Evolutionary conservation across 2,888 invertebrate species (phyloP).

Genomic region (Tinea pellionella): DNA sequence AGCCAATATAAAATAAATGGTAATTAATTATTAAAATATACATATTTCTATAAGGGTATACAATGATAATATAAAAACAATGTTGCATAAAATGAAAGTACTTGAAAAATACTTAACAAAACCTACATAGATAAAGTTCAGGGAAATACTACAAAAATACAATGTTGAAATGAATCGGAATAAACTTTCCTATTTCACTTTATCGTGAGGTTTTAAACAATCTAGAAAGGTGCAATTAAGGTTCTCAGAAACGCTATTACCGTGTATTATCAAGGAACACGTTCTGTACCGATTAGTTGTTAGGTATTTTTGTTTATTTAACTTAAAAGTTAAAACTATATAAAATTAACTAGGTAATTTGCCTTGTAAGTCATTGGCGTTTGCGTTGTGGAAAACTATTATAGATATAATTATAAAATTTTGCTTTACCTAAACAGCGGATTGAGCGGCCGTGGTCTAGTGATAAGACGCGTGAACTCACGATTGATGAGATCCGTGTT

Average conservation of each 20-base stretch:
- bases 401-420: background rate
- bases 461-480: too few species aligned
- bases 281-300: constrained; percentile 3
- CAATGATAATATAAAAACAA: too few species aligned
- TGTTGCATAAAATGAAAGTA: too few species aligned
- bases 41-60: too few species aligned
- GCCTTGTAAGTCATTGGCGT: constrained; percentile 5
- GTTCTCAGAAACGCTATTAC: constrained; percentile 15
- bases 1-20: too few species aligned
- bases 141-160: background rate
- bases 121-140: background rate
- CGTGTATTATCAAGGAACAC: constrained; percentile 11
- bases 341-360: constrained; percentile 10
- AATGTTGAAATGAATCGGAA: background rate
- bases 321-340: background rate
- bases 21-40: too few species aligned
- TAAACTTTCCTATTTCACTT: constrained; percentile 1
- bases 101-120: background rate
- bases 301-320: constrained; percentile 5
- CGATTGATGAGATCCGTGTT: too few species aligned
- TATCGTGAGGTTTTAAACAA: constrained; percentile 14
- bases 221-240: constrained; percentile 16
- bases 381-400: background rate
- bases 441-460: too few species aligned
- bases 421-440: background rate